Evolutionary conservation across 2,888 invertebrate species (phyloP).

Genomic region (Neoascia interrupta): DNA sequence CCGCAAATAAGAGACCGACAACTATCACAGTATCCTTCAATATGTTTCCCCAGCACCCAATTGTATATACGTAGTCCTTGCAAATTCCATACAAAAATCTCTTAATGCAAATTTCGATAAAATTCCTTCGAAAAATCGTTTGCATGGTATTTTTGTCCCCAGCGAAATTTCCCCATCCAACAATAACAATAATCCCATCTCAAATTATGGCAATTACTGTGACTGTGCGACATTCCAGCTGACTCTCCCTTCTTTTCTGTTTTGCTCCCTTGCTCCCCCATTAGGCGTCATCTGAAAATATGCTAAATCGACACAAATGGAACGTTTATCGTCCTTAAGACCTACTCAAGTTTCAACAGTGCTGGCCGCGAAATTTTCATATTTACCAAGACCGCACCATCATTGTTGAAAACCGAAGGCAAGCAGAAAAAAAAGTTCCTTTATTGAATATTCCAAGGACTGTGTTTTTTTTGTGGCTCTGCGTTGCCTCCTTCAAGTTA

Average conservation of each 20-base stretch:
- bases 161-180: constrained; percentile 9
- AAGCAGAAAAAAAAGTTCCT: not conserved
- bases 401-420: constrained; percentile 8
- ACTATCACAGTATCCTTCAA: too few relatives aligned
- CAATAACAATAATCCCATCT: constrained; percentile 64
- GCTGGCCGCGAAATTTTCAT: constrained; percentile 60
- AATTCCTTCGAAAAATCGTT: constrained; percentile 8
- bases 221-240: constrained; percentile 63
- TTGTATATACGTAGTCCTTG: too few relatives aligned
- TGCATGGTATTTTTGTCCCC: too few relatives aligned
- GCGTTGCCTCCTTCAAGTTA: too few relatives aligned
- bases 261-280: not conserved
- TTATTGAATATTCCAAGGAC: constrained; percentile 66
- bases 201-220: constrained; percentile 65
- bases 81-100: too few relatives aligned
- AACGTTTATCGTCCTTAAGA: constrained; percentile 66
- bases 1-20: too few relatives aligned
- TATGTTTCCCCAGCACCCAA: too few relatives aligned
- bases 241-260: constrained; percentile 20
- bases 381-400: constrained; percentile 22
- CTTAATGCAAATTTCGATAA: too few relatives aligned
- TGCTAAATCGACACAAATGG: constrained; percentile 69
- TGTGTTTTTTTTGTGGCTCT: constrained; percentile 14
- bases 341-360: constrained; percentile 53
- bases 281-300: constrained; percentile 61